Evolutionary conservation across 2,113 vertebrate genomes (phyloP).

Genomic region (Hippocampus mohnikei): DNA sequence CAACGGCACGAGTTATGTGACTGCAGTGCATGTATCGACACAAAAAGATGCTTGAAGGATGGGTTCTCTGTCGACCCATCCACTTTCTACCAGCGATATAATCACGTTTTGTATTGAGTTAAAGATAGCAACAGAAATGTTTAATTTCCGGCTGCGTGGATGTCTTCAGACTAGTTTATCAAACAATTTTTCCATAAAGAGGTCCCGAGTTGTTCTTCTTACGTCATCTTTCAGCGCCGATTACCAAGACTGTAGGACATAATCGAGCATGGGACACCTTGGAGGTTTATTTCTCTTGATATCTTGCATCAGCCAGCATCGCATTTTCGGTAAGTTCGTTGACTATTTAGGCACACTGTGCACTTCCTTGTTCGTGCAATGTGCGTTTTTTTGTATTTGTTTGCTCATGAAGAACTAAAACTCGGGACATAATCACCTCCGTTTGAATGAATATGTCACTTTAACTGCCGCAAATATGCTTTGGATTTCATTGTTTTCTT

Average conservation of each 20-base stretch:
- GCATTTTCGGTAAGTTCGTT: slow-evolving; percentile 27
- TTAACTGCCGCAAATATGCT: neutral
- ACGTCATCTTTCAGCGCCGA: slow-evolving; percentile 60
- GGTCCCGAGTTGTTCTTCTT: neutral
- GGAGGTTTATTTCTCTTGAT: slow-evolving; percentile 23
- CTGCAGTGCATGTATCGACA: no score
- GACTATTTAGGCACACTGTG: neutral
- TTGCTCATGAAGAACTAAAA: no score
- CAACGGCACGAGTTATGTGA: no score
- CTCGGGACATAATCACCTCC: neutral
- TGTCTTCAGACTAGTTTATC: neutral
- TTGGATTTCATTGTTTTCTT: neutral
- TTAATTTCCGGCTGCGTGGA: neutral
- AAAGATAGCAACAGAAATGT: neutral
- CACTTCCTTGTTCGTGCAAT: neutral
- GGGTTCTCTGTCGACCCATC: no score
- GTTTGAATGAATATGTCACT: slow-evolving; percentile 21
- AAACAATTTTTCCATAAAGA: no score
- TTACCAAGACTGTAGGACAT: slow-evolving; percentile 14
- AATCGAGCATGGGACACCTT: slow-evolving; percentile 65
- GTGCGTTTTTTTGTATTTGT: neutral
- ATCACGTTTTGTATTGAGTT: neutral
- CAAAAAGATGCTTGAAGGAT: no score
- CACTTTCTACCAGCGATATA: neutral
- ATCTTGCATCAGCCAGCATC: neutral